These are phyloP conservation scores for Callopanchax toddi DNA, from an alignment of 2,113 vertebrate species.

Conservation along the genomic window DNA sequence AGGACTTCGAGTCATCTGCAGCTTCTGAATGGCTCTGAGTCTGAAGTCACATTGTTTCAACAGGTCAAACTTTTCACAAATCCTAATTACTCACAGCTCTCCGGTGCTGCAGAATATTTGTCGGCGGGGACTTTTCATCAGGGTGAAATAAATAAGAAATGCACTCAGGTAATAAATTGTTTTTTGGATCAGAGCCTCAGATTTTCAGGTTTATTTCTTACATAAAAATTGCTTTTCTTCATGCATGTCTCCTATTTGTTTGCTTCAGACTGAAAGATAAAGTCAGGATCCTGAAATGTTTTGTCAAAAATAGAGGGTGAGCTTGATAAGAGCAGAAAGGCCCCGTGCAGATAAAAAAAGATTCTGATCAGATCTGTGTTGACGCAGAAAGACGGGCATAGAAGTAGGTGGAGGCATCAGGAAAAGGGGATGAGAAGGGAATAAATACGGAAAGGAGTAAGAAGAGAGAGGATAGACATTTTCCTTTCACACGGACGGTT, in stretches of 20 bases:
- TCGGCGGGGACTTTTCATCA: background rate
- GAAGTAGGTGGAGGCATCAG: conserved; percentile 48
- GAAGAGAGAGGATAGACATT: background rate
- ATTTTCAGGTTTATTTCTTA: conserved; percentile 28
- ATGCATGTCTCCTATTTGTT: conserved; percentile 8
- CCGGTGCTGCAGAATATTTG: conserved; percentile 4
- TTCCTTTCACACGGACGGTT: conserved; percentile 1
- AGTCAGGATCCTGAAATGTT: conserved; percentile 19
- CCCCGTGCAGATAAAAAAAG: conserved; percentile 1
- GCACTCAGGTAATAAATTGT: conserved; percentile 54
- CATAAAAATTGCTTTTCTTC: background rate
- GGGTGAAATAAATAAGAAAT: conserved; percentile 33
- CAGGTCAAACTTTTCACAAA: conserved; percentile 6
- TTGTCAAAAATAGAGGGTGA: conserved; percentile 19
- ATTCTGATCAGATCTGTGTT: conserved; percentile 48
- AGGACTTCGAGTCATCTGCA: too few relatives aligned
- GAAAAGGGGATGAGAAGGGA: conserved; percentile 38
- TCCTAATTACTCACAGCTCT: conserved; percentile 25
- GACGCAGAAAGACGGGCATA: conserved; percentile 53
- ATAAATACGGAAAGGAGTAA: conserved; percentile 37
- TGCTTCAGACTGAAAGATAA: conserved; percentile 23
- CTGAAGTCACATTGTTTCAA: too few relatives aligned
- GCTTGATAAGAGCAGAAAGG: conserved; percentile 32
- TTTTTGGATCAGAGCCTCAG: conserved; percentile 24
- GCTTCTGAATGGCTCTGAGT: too few relatives aligned